Conservation (phyloP, 2,888 invertebrate species). For the Tanypteryx hageni region DNA sequence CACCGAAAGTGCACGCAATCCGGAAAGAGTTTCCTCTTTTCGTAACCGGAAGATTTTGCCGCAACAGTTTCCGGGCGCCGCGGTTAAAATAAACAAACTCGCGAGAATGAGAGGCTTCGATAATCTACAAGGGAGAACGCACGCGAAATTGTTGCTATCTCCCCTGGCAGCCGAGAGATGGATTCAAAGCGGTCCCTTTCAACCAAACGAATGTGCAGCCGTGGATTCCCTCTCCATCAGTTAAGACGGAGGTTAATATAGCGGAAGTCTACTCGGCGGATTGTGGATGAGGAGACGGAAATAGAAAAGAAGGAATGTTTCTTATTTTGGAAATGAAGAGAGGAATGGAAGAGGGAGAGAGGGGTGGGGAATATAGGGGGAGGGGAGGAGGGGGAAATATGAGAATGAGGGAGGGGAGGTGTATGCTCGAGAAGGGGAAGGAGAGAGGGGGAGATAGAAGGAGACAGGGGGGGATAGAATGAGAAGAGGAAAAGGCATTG, state of each 20-base stretch:
- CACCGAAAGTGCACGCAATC: no score
- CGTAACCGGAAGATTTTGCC: no score
- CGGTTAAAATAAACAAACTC: no score
- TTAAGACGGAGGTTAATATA: slow-evolving; percentile 8
- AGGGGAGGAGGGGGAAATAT: not conserved
- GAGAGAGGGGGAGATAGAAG: not conserved
- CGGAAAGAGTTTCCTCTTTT: no score
- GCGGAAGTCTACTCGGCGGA: slow-evolving; percentile 1
- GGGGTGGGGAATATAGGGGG: not conserved
- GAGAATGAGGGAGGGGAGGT: not conserved
- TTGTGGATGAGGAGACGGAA: slow-evolving; percentile 13
- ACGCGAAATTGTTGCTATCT: not conserved
- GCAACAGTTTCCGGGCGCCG: no score
- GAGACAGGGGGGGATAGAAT: not conserved
- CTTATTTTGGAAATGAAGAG: slow-evolving; percentile 5
- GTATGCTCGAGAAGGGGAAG: not conserved
- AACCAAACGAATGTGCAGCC: not conserved
- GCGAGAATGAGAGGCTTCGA: no score
- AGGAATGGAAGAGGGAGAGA: not conserved
- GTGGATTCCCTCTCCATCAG: not conserved
- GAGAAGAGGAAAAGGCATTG: not conserved
- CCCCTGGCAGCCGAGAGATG: not conserved
- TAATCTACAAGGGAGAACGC: not conserved
- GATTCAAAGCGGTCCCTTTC: not conserved
- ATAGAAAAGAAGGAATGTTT: slow-evolving; percentile 8